These are phyloP conservation scores for Halichoerus grypus DNA, from an alignment of 2,113 vertebrate species.

Conservation along the genomic window DNA sequence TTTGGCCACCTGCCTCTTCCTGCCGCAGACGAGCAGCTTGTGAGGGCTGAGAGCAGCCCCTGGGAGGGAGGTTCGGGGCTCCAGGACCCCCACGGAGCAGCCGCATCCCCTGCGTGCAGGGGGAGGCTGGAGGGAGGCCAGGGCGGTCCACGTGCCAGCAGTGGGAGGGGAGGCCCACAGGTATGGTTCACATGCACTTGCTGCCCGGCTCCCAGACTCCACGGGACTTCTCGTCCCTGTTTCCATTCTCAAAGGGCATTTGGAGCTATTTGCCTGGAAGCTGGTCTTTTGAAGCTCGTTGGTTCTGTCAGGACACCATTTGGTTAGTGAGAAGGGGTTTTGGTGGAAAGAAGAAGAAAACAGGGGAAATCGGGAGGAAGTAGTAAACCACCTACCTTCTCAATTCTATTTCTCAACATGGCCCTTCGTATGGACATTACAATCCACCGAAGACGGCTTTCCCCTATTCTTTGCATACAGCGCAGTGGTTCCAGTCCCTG, in stretches of 20 bases:
- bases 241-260: background rate
- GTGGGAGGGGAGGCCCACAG: conserved; percentile 82
- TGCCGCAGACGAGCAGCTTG: conserved; percentile 90
- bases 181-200: conserved; percentile 66
- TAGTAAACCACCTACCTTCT: background rate
- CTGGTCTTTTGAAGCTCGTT: background rate
- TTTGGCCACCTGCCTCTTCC: conserved; percentile 57
- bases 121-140: conserved; percentile 69
- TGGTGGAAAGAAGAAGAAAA: background rate
- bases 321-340: background rate
- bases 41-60: conserved; percentile 91
- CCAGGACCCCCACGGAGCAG: conserved; percentile 83
- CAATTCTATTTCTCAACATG: rapidly evolving
- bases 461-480: rapidly evolving
- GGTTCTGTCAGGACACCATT: background rate
- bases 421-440: background rate
- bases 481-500: rapidly evolving
- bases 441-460: too few species aligned
- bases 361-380: background rate
- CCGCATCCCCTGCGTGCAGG: conserved; percentile 33
- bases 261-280: background rate
- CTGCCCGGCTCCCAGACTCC: background rate
- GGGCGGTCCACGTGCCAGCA: conserved; percentile 69
- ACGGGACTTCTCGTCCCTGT: background rate
- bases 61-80: conserved; percentile 82